Conservation (phyloP, 2,113 vertebrate species). For the Dinomys branickii region DNA sequence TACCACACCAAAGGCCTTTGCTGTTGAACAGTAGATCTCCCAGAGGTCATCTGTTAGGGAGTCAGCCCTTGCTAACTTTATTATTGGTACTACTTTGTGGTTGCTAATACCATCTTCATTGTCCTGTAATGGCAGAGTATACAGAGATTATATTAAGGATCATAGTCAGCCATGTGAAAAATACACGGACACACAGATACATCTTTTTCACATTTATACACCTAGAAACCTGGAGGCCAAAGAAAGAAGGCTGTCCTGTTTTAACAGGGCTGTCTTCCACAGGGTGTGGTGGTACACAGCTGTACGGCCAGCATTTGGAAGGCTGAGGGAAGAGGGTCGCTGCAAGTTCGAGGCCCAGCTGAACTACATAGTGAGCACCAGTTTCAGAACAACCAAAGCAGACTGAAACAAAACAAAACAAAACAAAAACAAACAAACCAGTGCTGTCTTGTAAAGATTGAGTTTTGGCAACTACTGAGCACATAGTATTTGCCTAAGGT, state of each 20-base stretch:
- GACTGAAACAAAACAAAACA: not conserved
- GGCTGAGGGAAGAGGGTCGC: not conserved
- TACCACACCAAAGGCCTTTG: not conserved
- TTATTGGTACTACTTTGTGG: not conserved
- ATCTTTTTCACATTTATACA: constrained; percentile 41
- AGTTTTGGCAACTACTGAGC: not conserved
- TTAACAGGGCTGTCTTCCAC: constrained; percentile 6
- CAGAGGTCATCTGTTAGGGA: constrained; percentile 4
- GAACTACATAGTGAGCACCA: not conserved
- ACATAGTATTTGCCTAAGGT: not conserved
- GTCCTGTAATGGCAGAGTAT: constrained; percentile 24
- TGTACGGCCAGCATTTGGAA: not conserved
- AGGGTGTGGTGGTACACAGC: not conserved
- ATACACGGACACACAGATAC: constrained; percentile 15
- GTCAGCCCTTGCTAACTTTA: constrained; percentile 17
- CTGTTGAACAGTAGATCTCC: not conserved
- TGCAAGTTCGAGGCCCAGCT: not conserved
- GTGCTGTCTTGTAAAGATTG: not conserved
- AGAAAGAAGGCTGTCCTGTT: not conserved
- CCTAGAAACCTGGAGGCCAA: constrained; percentile 46
- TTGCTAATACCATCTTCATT: constrained; percentile 57
- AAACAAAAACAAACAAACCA: not conserved
- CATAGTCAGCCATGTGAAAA: constrained; percentile 67
- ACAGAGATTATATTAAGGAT: constrained; percentile 26
- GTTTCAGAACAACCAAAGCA: not conserved